phyloP scores from a whole-genome alignment of 2,797 vertebrate genomes.

The Urosaurus nigricauda region DNA sequence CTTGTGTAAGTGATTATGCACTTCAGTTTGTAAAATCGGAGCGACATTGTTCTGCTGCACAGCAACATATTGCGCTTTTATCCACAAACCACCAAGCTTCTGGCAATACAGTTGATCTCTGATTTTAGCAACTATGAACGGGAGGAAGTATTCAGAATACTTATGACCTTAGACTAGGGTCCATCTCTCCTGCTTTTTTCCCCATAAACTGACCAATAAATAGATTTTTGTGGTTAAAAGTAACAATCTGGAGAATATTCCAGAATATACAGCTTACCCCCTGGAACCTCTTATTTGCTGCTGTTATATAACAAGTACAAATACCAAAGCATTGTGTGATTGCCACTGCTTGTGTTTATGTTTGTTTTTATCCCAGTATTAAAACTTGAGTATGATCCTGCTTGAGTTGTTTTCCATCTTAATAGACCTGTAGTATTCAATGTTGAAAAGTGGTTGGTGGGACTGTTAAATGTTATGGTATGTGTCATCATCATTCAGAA shows the following conservation, averaged over 20 bases:
- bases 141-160: fast-evolving
- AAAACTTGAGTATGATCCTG: not conserved
- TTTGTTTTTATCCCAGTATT: not conserved
- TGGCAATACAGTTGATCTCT: fast-evolving
- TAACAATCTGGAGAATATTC: not conserved
- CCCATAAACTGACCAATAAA: not conserved
- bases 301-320: not conserved
- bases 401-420: not conserved
- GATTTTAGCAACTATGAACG: not conserved
- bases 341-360: not conserved
- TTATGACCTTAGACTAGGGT: not conserved
- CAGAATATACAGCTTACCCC: not conserved
- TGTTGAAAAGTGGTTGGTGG: too few relatives aligned
- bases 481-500: not conserved
- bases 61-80: not conserved
- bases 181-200: too few relatives aligned
- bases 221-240: not conserved
- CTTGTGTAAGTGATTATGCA: slow-evolving; percentile 62
- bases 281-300: not conserved
- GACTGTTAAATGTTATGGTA: not conserved
- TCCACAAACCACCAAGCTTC: not conserved
- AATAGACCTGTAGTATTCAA: not conserved
- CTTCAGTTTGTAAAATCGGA: slow-evolving; percentile 46
- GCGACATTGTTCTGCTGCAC: not conserved
- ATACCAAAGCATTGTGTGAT: not conserved